Conservation (phyloP, 1,140 invertebrate species). For the Physella acuta region DNA sequence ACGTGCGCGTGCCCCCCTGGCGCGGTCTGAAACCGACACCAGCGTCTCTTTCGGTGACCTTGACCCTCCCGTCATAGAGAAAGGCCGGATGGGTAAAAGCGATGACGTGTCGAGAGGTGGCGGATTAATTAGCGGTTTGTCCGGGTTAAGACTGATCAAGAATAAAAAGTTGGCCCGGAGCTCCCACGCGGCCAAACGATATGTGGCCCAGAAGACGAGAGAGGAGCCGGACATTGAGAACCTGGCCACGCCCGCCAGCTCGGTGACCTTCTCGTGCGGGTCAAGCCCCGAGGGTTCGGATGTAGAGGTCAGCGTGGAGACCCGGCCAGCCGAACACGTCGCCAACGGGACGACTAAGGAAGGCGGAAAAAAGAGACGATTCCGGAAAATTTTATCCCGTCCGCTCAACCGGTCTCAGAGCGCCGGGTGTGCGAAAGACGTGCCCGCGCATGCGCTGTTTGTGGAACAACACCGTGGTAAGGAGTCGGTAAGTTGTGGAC, state of each 20-base stretch:
- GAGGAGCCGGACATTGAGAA: background rate
- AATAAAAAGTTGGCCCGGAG: constrained; percentile 19
- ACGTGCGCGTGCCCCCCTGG: constrained; percentile 16
- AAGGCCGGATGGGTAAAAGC: background rate
- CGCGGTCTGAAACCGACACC: constrained; percentile 19
- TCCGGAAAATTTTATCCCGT: constrained; percentile 49
- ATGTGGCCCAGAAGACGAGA: constrained; percentile 13
- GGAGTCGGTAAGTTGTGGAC: no score
- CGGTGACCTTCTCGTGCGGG: constrained; percentile 31
- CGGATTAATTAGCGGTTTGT: constrained; percentile 9
- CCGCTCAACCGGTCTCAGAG: constrained; percentile 58
- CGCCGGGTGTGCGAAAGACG: constrained; percentile 59
- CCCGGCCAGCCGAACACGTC: constrained; percentile 1
- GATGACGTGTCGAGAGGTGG: background rate
- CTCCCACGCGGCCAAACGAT: constrained; percentile 20
- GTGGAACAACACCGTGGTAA: constrained; percentile 40
- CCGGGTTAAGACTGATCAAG: constrained; percentile 19
- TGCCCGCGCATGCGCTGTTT: constrained; percentile 56
- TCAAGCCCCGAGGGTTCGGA: constrained; percentile 32
- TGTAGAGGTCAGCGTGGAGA: constrained; percentile 9
- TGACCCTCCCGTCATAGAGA: background rate
- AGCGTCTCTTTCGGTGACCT: constrained; percentile 13
- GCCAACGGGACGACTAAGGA: constrained; percentile 4
- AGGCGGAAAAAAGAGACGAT: constrained; percentile 35
- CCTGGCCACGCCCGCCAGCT: background rate